Conservation (phyloP, 1,140 invertebrate species). For the Melitaea cinxia region DNA sequence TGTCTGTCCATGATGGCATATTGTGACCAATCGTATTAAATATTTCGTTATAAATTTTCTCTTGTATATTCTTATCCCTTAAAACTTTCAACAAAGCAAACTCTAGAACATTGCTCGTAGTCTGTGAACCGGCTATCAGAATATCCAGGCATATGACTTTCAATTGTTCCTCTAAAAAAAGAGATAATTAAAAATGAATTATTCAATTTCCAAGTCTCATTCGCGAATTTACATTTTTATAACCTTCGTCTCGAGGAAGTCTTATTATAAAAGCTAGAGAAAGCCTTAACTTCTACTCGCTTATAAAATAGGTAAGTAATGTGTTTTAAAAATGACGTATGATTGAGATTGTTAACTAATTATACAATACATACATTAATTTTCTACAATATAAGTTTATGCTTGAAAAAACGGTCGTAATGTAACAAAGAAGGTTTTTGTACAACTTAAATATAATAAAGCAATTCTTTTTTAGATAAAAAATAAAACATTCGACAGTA, state of each 20-base stretch:
- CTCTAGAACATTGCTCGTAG: constrained; percentile 87
- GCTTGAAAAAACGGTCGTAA: too few relatives aligned
- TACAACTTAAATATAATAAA: too few relatives aligned
- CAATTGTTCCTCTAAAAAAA: constrained; percentile 85
- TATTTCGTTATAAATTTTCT: constrained; percentile 85
- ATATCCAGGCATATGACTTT: constrained; percentile 87
- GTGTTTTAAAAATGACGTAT: background rate
- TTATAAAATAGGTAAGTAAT: constrained; percentile 3
- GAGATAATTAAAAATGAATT: constrained; percentile 16
- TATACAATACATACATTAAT: too few relatives aligned
- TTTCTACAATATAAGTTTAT: too few relatives aligned
- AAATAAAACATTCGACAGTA: too few relatives aligned
- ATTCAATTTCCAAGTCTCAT: too few relatives aligned
- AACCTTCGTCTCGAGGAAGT: background rate
- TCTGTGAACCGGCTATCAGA: constrained; percentile 87
- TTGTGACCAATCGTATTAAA: constrained; percentile 81
- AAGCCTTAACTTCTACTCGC: background rate
- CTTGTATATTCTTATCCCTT: constrained; percentile 85
- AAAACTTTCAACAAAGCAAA: constrained; percentile 88
- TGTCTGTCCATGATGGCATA: constrained; percentile 64
- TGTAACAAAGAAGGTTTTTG: too few relatives aligned
- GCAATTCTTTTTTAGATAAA: too few relatives aligned
- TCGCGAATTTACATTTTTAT: constrained; percentile 14
- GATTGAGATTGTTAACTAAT: too few relatives aligned
- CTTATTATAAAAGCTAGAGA: too few relatives aligned